A percentile compares a stretch with the other conserved stretches of the same genome.
Evolutionary conservation across 1,140 invertebrate species (phyloP).

Genomic region (Araneus ventricosus): DNA sequence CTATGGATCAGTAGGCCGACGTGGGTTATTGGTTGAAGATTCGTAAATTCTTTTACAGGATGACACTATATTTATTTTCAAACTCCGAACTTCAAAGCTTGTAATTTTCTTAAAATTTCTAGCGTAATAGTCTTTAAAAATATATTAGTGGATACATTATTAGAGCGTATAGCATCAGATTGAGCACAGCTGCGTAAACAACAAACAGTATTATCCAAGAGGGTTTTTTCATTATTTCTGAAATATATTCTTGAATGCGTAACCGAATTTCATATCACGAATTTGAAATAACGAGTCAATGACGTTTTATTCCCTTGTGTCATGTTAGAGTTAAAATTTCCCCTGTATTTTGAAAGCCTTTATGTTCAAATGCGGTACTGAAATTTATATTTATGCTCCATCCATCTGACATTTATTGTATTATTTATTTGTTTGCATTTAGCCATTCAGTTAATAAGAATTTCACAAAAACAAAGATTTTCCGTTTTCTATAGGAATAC

Average conservation of each 20-base stretch:
- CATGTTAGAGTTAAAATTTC: background rate
- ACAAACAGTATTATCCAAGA: too few relatives aligned
- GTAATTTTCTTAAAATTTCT: too few relatives aligned
- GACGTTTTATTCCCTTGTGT: background rate
- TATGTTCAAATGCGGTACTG: background rate
- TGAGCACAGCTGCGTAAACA: too few relatives aligned
- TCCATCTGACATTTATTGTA: background rate
- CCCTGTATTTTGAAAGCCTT: background rate
- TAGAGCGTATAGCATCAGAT: too few relatives aligned
- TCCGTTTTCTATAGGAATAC: background rate
- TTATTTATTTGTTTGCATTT: background rate
- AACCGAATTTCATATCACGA: background rate
- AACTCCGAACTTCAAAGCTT: too few relatives aligned
- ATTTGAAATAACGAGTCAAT: background rate
- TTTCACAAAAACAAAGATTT: background rate
- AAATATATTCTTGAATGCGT: background rate
- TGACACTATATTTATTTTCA: too few relatives aligned
- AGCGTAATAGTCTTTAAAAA: too few relatives aligned
- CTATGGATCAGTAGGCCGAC: too few relatives aligned
- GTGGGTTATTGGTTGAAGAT: too few relatives aligned
- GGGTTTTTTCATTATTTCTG: too few relatives aligned
- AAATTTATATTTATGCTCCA: constrained; percentile 7
- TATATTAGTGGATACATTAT: too few relatives aligned
- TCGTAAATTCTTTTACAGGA: too few relatives aligned
- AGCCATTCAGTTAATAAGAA: background rate